Evolutionary conservation across 2,888 invertebrate species (phyloP), one percentile per base, ranked within the genome.

Genomic region (Pasiphila rectangulata): DNA sequence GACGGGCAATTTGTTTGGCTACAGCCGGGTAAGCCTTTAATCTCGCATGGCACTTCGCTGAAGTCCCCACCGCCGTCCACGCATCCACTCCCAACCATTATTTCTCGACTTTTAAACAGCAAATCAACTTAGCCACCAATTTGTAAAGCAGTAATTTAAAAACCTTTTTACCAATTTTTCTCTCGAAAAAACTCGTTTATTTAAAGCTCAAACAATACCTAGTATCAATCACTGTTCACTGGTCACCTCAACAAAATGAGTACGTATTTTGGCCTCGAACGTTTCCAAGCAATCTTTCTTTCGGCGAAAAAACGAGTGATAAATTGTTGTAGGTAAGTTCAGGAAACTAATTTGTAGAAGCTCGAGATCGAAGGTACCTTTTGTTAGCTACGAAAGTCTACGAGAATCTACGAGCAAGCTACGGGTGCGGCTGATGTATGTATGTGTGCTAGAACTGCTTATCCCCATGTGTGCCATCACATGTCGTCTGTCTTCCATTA

Each of bases 1-100:
- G 82, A 73, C 63, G 72, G 70, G 72, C 78, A 77, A 81, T 83
- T 81, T 82, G 76, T 82, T 81, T 79, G 74, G 74, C 71, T 72
- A 73, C 72, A 72, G 69, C 59, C 60, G 63, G 59, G 64, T 72
- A 74, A 81, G 73, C 81, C 71, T 79, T 78, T 82, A 79, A 83
- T 82, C 81, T 72, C 64, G 64, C 67, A 59, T 63, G 63, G 64
- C 69, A 70, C 65, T 70, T 66, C 52, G 59, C 59, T 62, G 54
- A 67, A 72, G 71, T 63, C 67, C 66, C 62, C 32, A 58, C 59
- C 45, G 53, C 51, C 45, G 35, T 48, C 55, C 47, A 51, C 44
- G 38, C 52, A 41, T 44, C 46, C 56, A 53, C 49, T 54, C 55
- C 46, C 35, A 51, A 42, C 59, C 50, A 61, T 61, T 60, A 61